Evolutionary conservation across 2,888 invertebrate species (phyloP), one percentile per base, ranked within the genome.

Genomic region (Vanessa cardui): DNA sequence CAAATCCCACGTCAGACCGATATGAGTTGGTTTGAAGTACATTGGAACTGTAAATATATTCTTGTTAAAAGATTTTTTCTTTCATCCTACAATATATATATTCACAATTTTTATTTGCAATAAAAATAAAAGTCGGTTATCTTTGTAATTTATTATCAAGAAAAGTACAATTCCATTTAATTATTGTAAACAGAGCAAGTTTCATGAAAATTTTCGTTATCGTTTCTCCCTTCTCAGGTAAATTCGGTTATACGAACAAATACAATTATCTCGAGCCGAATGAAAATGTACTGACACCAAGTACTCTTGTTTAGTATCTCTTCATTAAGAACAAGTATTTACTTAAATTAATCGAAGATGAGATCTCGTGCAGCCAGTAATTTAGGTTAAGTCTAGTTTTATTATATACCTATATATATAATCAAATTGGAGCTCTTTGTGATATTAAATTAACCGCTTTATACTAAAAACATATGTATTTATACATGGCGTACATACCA

Each of bases 241-340:
- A 73, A 73, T 67, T 74, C 73, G 72, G 70, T 74, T 73, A 73
- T 58, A 68, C 72, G 75, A 75, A 74, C 69, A 75, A 77, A 77
- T 67, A 68, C 70, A 69, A 72, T 72, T 72, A 72, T 70, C 68
- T 68, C 46, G 59, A 68, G 72, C 68, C 67, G 70, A 78, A 76
- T 72, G 76, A 75, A 77, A 76, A 75, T 68, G 73, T 73, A 71
- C 73, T 72, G 74, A 71, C 72, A 72, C 72, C 68, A 69, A 71
- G 72, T 70, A 71, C 75, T 74, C 75, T 79, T 86, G 82, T 85
- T 88, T 85, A 86, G 85, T 84, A 80, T 81, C 83, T 83, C 83
- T 88, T 86, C 87, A 87, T 89, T 87, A 83, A 82, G 73, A 76
- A 70, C 73, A 78, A 88, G 89, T 89, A 88, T 89, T 90, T 89